These are phyloP conservation scores for Pampusana beccarii DNA, from an alignment of 2,113 vertebrate species.

Conservation along the genomic window DNA sequence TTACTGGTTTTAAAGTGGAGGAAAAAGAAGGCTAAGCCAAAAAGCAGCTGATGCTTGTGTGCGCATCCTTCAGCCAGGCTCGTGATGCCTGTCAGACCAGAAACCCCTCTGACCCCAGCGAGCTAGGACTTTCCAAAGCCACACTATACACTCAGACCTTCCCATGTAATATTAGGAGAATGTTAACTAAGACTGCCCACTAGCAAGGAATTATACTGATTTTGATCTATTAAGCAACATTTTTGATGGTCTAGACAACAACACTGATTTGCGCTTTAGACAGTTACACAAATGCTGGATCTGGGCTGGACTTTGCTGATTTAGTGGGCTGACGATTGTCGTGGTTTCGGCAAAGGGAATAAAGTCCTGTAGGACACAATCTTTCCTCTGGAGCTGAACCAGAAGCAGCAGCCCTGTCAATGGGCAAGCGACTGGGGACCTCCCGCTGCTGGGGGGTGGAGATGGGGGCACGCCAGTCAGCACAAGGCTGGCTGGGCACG, in stretches of 20 bases:
- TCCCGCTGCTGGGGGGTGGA: too few relatives aligned
- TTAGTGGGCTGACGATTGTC: background rate
- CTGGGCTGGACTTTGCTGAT: background rate
- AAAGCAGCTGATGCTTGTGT: background rate
- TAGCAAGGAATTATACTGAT: background rate
- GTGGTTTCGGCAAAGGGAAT: background rate
- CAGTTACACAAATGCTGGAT: too few relatives aligned
- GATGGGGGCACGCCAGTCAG: too few relatives aligned
- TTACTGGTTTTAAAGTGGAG: background rate
- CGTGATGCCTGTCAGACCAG: rapidly evolving
- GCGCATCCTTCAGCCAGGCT: too few relatives aligned
- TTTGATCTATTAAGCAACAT: background rate
- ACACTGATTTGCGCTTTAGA: background rate
- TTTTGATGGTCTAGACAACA: background rate
- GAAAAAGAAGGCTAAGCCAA: background rate
- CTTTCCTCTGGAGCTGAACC: background rate
- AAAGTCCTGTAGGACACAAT: background rate
- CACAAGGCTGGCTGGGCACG: background rate
- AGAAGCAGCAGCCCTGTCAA: too few relatives aligned
- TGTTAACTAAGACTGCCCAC: too few relatives aligned
- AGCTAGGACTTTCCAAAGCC: background rate
- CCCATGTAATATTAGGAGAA: background rate
- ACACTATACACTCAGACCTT: rapidly evolving
- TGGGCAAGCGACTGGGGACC: too few relatives aligned
- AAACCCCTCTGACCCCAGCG: background rate